Base-by-base conservation (phyloP, 2,113 vertebrate genomes). In the Melanotaenia duboulayi region DNA sequence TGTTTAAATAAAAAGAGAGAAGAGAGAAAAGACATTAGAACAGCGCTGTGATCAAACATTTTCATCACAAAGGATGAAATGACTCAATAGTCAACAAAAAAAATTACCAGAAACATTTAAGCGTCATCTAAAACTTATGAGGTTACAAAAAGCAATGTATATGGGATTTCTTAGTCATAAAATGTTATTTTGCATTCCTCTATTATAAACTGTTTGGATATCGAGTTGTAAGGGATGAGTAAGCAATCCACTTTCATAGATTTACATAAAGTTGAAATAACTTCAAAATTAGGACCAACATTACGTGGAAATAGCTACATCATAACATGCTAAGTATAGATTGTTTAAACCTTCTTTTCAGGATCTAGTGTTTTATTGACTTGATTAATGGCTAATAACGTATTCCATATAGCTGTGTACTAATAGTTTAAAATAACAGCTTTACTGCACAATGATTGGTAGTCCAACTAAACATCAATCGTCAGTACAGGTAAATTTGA, bases 31-130 rank as follows among this genome's bases (percentile, higher is more conserved):
- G 28, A 6, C 48, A 10, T 22, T 28, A 44, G 55, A 73, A 69
- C 48, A 65, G 55, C 22, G 5, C 0, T 2, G 17, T 65, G 49
- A 79, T 71, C 57, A 62, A 57, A 48, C 17, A 66, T 69, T 74
- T 78, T 64, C 23, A 66, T 61, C 24, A 25, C 28, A 19, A 25
- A n/a, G 28, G 4, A 35, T 35, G 7, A 35, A 35, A n/a, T n/a
- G n/a, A n/a, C n/a, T n/a, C n/a, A n/a, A n/a, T n/a, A n/a, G n/a
- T n/a, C n/a, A n/a, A n/a, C n/a, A n/a, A n/a, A 35, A 9, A 35
- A 35, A 35, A 35, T 35, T 5, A 28, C 3, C 28, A 3, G 28
- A 3, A 35, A 35, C 32, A 35, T 35, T 28, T 4, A 35, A 1
- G 8, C 4, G 7, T 35, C 7, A 35, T 35, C 32, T 35, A 24